phyloP scores from a whole-genome alignment of 1,140 invertebrate genomes.

The Drosophila triauraria region DNA sequence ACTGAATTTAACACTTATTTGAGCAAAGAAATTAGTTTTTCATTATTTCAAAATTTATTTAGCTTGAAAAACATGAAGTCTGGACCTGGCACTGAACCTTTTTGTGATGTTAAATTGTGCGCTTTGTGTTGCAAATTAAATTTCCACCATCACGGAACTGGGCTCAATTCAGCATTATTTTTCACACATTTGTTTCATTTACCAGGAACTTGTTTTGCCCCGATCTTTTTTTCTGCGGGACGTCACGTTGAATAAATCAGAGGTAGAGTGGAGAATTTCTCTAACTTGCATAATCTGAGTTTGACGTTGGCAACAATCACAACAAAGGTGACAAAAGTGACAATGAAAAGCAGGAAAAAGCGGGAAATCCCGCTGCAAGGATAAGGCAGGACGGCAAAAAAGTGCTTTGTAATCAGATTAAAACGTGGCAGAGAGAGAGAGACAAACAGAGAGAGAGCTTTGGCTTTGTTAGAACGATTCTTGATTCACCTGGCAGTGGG shows the following conservation, averaged over 20 bases:
- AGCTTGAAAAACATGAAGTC: not conserved
- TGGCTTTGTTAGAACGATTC: constrained; percentile 44
- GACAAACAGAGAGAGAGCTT: constrained; percentile 1
- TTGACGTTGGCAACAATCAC: constrained; percentile 48
- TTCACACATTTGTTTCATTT: constrained; percentile 37
- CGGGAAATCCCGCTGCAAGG: constrained; percentile 31
- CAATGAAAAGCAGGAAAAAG: constrained; percentile 43
- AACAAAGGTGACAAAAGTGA: constrained; percentile 57
- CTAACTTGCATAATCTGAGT: constrained; percentile 41
- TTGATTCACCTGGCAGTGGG: constrained; percentile 25
- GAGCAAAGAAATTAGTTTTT: not conserved
- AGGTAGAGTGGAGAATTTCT: not conserved
- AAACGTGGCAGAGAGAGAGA: constrained; percentile 17
- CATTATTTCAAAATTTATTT: not conserved
- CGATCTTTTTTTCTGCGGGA: not conserved
- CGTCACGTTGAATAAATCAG: constrained; percentile 33
- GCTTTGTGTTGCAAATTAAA: constrained; percentile 19
- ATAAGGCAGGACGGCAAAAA: constrained; percentile 34
- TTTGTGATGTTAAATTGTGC: constrained; percentile 20
- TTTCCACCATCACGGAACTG: not conserved
- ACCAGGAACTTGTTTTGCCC: constrained; percentile 8
- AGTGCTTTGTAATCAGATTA: constrained; percentile 60
- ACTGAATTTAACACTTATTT: constrained; percentile 1
- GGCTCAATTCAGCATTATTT: constrained; percentile 20
- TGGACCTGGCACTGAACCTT: constrained; percentile 14